phyloP scores from a whole-genome alignment of 2,113 vertebrate species.

The Scolopax mira region DNA sequence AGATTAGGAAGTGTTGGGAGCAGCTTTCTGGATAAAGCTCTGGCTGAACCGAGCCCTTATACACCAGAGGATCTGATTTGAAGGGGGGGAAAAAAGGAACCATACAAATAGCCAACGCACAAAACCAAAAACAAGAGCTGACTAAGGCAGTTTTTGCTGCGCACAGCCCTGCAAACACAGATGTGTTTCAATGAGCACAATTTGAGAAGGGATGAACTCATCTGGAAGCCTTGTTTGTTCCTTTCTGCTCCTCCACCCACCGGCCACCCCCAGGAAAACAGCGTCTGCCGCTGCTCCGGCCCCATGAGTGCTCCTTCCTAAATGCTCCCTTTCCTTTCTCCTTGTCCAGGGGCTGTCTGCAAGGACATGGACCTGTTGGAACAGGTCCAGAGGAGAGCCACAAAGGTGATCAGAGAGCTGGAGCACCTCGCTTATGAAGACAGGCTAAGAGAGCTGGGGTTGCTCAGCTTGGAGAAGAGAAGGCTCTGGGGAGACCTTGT shows the following conservation, averaged over 20 bases:
- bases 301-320: not conserved
- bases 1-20: constrained; percentile 53
- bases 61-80: constrained; percentile 45
- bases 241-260: constrained; percentile 47
- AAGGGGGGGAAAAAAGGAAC: constrained; percentile 3
- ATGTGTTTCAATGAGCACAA: constrained; percentile 18
- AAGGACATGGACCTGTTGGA: not conserved
- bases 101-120: constrained; percentile 37
- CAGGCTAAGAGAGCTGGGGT: not conserved
- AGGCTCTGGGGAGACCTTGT: not conserved
- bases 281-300: rapidly evolving
- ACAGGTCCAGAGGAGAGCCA: not conserved
- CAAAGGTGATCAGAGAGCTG: not conserved
- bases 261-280: not conserved
- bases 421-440: not conserved
- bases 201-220: constrained; percentile 49
- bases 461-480: not conserved
- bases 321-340: not conserved
- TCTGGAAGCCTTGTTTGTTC: constrained; percentile 54
- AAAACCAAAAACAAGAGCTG: constrained; percentile 31
- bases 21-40: constrained; percentile 48
- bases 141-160: not conserved
- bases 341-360: not conserved
- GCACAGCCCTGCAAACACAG: constrained; percentile 39
- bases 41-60: constrained; percentile 46